Percentiles rank a stretch among this genome's conserved stretches.
phyloP scores from a whole-genome alignment of 2,113 vertebrate species.

The Larimichthys polyactis region DNA sequence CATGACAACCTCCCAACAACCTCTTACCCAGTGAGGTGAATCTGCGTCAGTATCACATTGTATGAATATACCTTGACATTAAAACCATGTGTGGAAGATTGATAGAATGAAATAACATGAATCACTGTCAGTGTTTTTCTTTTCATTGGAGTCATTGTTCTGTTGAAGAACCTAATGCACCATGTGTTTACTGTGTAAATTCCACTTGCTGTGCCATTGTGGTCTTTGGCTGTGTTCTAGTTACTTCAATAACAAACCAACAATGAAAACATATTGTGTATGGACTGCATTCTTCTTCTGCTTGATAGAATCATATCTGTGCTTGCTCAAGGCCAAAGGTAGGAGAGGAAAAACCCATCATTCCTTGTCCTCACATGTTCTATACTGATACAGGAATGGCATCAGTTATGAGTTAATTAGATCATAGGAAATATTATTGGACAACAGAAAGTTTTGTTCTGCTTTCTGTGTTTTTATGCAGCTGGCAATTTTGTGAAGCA shows the following conservation, averaged over 20 bases:
- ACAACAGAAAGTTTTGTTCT: no score
- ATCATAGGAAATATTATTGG: no score
- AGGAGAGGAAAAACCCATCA: neutral
- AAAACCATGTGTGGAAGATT: neutral
- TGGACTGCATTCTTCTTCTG: neutral
- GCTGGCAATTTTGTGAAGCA: no score
- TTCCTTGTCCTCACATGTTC: neutral
- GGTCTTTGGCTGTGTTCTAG: constrained; percentile 1
- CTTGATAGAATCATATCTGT: neutral
- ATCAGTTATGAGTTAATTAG: no score
- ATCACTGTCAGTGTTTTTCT: constrained; percentile 13
- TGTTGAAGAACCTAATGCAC: neutral
- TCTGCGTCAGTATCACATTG: neutral
- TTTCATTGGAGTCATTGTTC: neutral
- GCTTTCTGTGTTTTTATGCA: no score
- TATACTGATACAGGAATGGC: neutral
- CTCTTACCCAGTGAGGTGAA: constrained; percentile 73
- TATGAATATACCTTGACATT: neutral
- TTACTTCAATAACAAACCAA: constrained; percentile 9
- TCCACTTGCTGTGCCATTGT: constrained; percentile 17
- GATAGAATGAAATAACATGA: neutral
- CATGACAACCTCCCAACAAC: constrained; percentile 86
- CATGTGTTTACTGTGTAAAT: constrained; percentile 60
- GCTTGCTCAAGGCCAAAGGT: neutral
- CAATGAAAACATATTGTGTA: neutral